Evolutionary conservation across 2,888 invertebrate genomes (phyloP), one percentile per base, ranked within the genome.

Genomic region (Tetrapedia diversipes): DNA sequence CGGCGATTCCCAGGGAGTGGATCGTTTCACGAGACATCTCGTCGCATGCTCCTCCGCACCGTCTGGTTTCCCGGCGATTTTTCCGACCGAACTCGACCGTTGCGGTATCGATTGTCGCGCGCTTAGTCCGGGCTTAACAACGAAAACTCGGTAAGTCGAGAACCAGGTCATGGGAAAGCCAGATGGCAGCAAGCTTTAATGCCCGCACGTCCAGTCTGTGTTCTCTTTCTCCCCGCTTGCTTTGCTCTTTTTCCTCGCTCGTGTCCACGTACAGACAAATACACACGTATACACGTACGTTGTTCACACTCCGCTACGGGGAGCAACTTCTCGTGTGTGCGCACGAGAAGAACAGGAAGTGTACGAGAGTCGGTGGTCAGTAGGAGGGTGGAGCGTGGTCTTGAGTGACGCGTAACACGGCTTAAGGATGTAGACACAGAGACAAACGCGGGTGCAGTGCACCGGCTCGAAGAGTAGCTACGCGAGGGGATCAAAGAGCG

Each of bases 71-170:
- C 14, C 60, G 43, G 37, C 45, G 63, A 71, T 67, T 78, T 72
- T 71, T 75, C 54, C 54, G 24, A 63, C 34, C 11, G 34, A 29
- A 65, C 51, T 39, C 41, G 24, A 45, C 59, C 61, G 29, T 32
- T 45, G 56, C 34, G 79, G 65, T 80, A 79, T 79, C 79, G 76
- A 80, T 79, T 79, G 80, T 80, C 76, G 72, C 68, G 71, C 61
- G 76, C 76, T 80, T 76, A 79, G 72, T 63, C 67, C 75, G 65
- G 71, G 77, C 79, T 79, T 76, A 80, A 75, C 74, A 67, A 78
- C 77, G 80, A 75, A 80, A 80, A 80, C 80, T 80, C 77, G 78
- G 80, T 78, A 76, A 78, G 82, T 83, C 82, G 76, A 80, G 80
- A 83, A 82, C 65, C 77, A 66, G 82, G 82, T 82, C 82, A 82